Conservation (phyloP, 2,797 vertebrate genomes). For the Chelmon rostratus region DNA sequence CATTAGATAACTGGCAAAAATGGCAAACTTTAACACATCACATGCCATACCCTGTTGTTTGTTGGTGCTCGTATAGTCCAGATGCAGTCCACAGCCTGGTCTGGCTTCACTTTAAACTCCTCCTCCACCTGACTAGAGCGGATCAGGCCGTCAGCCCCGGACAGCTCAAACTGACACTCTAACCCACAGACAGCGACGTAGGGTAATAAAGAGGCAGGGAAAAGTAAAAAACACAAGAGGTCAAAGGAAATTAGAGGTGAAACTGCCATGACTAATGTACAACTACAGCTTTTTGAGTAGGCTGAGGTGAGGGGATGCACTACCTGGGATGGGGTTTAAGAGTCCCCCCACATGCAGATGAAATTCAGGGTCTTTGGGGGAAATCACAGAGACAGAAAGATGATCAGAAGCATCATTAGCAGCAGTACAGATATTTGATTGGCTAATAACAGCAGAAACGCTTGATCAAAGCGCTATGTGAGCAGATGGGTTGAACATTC, state of each 20-base stretch:
- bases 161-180: conserved; percentile 97
- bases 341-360: conserved; percentile 94
- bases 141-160: conserved; percentile 93
- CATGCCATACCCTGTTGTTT: conserved; percentile 88
- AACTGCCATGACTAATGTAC: background rate
- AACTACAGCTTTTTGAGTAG: background rate
- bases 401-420: background rate
- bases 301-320: conserved; percentile 28
- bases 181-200: conserved; percentile 43
- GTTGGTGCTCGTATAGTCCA: conserved; percentile 96
- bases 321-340: conserved; percentile 97
- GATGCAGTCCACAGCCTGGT: conserved; percentile 96
- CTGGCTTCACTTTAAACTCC: conserved; percentile 91
- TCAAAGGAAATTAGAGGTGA: conserved; percentile 6
- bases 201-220: conserved; percentile 2
- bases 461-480: background rate
- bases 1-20: conserved; percentile 9
- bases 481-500: background rate
- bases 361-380: conserved; percentile 92
- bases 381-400: conserved; percentile 58
- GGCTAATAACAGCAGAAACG: background rate
- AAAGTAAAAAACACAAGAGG: conserved; percentile 28
- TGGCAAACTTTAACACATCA: background rate
- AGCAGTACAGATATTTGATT: conserved; percentile 1
- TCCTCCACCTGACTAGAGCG: conserved; percentile 97